These are phyloP conservation scores for Chlorospingus flavigularis DNA, from an alignment of 2,797 vertebrate species.

Conservation along the genomic window DNA sequence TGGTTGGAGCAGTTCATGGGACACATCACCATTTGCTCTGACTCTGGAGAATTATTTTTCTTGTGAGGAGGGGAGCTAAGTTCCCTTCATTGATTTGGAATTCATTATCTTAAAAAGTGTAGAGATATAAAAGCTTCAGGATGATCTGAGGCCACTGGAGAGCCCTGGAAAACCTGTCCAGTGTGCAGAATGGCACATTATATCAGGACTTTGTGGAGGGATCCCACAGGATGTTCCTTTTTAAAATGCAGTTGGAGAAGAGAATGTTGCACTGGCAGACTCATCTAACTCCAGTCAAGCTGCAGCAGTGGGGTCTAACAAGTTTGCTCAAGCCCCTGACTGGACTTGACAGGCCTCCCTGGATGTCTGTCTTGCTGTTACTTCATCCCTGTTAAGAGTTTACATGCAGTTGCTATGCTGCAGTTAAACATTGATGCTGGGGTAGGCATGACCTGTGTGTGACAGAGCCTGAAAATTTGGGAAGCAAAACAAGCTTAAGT, in stretches of 20 bases:
- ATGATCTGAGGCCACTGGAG: background rate
- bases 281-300: background rate
- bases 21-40: background rate
- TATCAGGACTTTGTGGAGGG: background rate
- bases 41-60: background rate
- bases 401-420: background rate
- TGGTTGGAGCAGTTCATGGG: background rate
- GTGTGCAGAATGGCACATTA: background rate
- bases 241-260: background rate
- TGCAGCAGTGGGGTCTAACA: background rate
- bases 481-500: background rate
- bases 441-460: background rate
- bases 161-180: background rate
- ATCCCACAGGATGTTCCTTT: background rate
- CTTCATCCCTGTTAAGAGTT: background rate
- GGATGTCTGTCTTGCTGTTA: background rate
- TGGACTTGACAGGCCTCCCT: background rate
- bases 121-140: background rate
- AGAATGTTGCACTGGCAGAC: background rate
- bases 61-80: background rate
- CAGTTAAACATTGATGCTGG: background rate
- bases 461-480: background rate
- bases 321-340: background rate
- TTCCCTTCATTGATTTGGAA: background rate
- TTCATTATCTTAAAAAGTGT: background rate